Percentiles rank a stretch among this genome's conserved stretches.
Conservation (phyloP, 35 echinoderm and acorn worm species). For the Strongylocentrotus purpuratus region DNA sequence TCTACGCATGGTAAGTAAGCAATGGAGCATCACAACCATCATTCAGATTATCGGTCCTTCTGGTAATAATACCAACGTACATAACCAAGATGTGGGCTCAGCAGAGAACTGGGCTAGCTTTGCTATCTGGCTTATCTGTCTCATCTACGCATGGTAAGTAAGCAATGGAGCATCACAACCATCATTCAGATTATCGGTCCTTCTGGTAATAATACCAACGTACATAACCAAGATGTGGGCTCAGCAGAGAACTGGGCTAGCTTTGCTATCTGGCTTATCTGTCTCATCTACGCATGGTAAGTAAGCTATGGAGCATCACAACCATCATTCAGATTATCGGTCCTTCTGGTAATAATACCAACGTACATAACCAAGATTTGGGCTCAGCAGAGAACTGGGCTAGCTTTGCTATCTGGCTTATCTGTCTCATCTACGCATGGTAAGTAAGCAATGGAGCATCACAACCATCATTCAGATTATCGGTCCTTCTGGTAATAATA, state of each 20-base stretch:
- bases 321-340: constrained; percentile 56
- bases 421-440: constrained; percentile 91
- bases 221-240: constrained; percentile 29
- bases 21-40: constrained; percentile 45
- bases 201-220: background rate
- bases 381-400: constrained; percentile 81
- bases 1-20: constrained; percentile 85
- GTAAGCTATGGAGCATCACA: background rate
- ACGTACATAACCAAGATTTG: background rate
- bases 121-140: constrained; percentile 71
- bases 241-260: constrained; percentile 83
- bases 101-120: constrained; percentile 88
- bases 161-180: background rate
- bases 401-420: constrained; percentile 70
- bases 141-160: constrained; percentile 91
- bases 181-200: constrained; percentile 59
- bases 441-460: constrained; percentile 25
- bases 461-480: constrained; percentile 50
- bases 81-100: constrained; percentile 38
- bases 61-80: background rate
- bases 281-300: constrained; percentile 92
- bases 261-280: constrained; percentile 74
- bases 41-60: constrained; percentile 19
- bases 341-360: background rate
- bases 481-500: background rate